phyloP scores from a whole-genome alignment of 2,797 vertebrate genomes.

The Chelidonichthys spinosus region DNA sequence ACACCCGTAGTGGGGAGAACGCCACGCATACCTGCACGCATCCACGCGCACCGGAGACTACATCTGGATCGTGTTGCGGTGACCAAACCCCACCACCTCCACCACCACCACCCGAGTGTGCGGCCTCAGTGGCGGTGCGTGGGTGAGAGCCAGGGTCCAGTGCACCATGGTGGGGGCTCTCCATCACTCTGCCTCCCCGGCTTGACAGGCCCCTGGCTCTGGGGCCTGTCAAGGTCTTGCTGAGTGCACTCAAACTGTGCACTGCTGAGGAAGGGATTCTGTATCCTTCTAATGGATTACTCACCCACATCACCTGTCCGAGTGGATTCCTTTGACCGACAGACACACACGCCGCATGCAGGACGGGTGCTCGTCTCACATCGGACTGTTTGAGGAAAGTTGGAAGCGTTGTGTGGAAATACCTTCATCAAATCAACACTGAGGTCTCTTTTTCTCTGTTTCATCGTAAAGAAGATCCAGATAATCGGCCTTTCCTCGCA shows the following conservation, averaged over 20 bases:
- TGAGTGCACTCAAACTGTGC: conserved; percentile 78
- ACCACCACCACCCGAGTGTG: conserved; percentile 53
- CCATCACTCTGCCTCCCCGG: conserved; percentile 84
- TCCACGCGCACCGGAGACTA: conserved; percentile 53
- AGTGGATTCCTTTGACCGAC: conserved; percentile 82
- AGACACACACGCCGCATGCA: conserved; percentile 53
- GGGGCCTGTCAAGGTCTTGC: conserved; percentile 80
- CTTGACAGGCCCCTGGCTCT: conserved; percentile 84
- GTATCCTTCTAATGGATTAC: conserved; percentile 86
- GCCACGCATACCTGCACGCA: conserved; percentile 60
- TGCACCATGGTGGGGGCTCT: conserved; percentile 85
- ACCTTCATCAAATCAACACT: background rate
- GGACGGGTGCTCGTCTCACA: background rate
- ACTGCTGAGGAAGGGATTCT: conserved; percentile 82
- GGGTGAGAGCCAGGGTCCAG: conserved; percentile 82
- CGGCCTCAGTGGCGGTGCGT: conserved; percentile 77
- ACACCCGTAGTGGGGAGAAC: conserved; percentile 66
- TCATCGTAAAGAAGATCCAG: conserved; percentile 37
- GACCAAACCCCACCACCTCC: conserved; percentile 54
- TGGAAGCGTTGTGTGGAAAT: conserved; percentile 2
- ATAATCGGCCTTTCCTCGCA: conserved; percentile 25
- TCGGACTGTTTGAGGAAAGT: conserved; percentile 13
- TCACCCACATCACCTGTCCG: conserved; percentile 85
- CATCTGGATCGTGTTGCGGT: conserved; percentile 85
- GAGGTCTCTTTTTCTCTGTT: background rate